phyloP scores from a whole-genome alignment of 2,888 invertebrate genomes.

The Hipparchia sbordonii region DNA sequence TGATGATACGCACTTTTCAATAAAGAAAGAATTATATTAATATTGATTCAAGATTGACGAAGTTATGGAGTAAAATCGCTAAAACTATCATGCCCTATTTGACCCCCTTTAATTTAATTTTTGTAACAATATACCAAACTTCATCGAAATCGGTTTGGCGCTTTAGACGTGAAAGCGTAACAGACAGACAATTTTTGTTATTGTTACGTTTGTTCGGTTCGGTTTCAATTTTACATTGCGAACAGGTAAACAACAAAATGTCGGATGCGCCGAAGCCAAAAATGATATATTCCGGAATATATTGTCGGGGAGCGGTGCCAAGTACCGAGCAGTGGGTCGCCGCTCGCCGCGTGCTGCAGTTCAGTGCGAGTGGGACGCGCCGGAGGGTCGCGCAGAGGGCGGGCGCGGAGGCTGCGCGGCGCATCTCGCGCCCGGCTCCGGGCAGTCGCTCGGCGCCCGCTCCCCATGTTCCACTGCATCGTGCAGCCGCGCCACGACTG shows the following conservation, averaged over 20 bases:
- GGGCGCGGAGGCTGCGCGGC: conserved; percentile 33
- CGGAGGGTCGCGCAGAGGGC: background rate
- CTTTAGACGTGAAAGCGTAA: no score
- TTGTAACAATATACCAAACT: no score
- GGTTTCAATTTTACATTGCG: background rate
- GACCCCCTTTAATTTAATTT: no score
- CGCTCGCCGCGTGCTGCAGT: background rate
- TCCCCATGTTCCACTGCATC: conserved; percentile 90
- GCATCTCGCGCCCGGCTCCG: conserved; percentile 44
- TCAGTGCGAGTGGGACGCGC: background rate
- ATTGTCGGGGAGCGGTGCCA: background rate
- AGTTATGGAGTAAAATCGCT: no score
- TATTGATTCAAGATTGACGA: no score
- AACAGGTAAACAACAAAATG: background rate
- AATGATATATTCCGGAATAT: background rate
- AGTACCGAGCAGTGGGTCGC: background rate
- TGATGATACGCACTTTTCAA: no score
- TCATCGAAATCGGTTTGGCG: no score
- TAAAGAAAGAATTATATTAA: no score
- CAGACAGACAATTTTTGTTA: no score
- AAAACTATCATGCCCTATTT: no score
- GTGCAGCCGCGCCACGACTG: conserved; percentile 91
- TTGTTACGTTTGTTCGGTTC: no score
- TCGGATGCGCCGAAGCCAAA: background rate
- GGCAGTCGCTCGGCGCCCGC: conserved; percentile 50